phyloP scores from a whole-genome alignment of 2,113 vertebrate species.

The Leucopsar rothschildi region DNA sequence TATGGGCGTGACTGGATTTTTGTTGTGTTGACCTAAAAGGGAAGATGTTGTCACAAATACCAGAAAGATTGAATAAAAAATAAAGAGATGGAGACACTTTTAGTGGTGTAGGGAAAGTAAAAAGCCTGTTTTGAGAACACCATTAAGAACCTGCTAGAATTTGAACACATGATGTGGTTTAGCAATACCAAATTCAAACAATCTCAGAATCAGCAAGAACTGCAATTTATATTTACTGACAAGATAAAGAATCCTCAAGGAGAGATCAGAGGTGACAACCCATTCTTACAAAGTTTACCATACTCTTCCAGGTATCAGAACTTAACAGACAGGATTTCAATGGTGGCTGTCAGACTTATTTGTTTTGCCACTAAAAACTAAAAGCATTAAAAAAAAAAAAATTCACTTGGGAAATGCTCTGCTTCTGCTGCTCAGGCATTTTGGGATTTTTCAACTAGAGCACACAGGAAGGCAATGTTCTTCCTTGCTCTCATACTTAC shows the following conservation, averaged over 20 bases:
- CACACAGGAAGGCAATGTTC: fast-evolving
- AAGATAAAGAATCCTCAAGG: background rate
- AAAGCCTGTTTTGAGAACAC: background rate
- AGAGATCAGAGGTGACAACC: background rate
- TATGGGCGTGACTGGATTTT: background rate
- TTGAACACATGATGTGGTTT: background rate
- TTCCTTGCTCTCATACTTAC: background rate
- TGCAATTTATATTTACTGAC: background rate
- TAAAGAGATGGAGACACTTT: background rate
- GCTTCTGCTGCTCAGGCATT: background rate
- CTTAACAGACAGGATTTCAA: background rate
- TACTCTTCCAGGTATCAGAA: background rate
- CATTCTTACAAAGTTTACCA: background rate
- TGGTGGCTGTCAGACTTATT: background rate
- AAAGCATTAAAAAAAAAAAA: background rate
- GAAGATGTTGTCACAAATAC: background rate
- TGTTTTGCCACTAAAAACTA: background rate
- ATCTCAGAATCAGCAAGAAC: background rate
- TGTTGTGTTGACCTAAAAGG: background rate
- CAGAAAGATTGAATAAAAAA: background rate
- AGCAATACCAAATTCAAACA: background rate
- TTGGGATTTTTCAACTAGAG: background rate
- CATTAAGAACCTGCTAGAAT: background rate
- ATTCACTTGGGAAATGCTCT: background rate
- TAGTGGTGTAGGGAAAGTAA: background rate